Base-by-base conservation (phyloP, 2,113 vertebrate genomes). In the Poeciliopsis turrubarensis region DNA sequence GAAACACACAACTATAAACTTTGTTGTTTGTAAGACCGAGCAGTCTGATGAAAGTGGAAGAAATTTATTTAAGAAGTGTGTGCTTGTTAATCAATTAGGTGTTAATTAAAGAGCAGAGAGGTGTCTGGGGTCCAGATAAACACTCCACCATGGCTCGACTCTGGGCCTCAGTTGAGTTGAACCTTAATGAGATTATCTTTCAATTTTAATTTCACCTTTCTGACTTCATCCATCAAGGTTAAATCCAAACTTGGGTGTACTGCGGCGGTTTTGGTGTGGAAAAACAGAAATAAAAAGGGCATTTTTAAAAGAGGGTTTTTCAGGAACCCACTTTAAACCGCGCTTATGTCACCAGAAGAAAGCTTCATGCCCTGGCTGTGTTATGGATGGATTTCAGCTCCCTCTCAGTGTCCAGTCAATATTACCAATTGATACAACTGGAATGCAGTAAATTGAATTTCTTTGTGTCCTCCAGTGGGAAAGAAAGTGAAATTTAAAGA, bases 1-100 rank as follows among this genome's bases (percentile, higher is more conserved):
- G 17, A 27, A 30, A 32, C 9, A 34, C 68, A 25, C 22, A 39
- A 44, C 60, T 32, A 26, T 1, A 72, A 37, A 25, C 8, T 0
- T n/a, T 10, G 6, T 41, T 25, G 10, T 47, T 25, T 3, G 30
- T 31, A 79, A 73, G 72, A 75, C 75, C 51, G 3, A 1, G 31
- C 29, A 73, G 81, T 80, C 85, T 87, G 86, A 92, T 89, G 87
- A 89, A 91, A 91, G 81, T 70, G 83, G 68, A 37, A 77, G 74
- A 89, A 91, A 91, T 79, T 37, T 1, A 27, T 69, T 78, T 72
- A 89, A 91, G 82, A 75, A 82, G 86, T 65, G 82, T 79, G 69
- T 67, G 8, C 86, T 88, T 61, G 70, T 90, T 92, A 92, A 93
- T 93, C 90, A 91, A 91, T 92, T 86, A 90, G 47, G 75, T 72